Base-by-base conservation (phyloP, 2,888 invertebrate genomes). In the Carpatolechia fugitivella region DNA sequence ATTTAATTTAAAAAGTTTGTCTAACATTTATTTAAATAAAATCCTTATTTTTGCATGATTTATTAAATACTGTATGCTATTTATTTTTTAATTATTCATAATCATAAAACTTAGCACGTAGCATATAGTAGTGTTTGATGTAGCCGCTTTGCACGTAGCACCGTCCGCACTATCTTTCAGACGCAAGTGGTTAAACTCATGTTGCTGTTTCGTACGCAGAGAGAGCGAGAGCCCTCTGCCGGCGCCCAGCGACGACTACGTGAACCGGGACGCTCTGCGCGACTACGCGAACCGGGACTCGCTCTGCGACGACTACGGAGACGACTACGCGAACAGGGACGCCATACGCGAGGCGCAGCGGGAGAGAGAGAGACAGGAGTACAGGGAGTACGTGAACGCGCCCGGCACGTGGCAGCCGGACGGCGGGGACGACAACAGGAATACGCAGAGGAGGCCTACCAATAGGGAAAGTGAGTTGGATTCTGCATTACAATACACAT, bases 181-280 rank as follows among this genome's bases (percentile, higher is more conserved):
- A 81, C 72, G 76, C 83, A 85, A 85, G 78, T 83, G 85, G 85
- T 76, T 82, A 82, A 75, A 80, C 77, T 85, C 82, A 85, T 86
- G 85, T 85, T 86, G 87, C 76, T 88, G 86, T 87, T 86, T 85
- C 78, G 75, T 85, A 81, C 83, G 82, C 88, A 89, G 90, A 85
- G 89, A 89, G 79, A 82, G 82, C 78, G 85, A 84, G 74, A 88
- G 88, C 69, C 87, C 90, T 63, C 78, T 84, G 66, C 80, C 85
- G 68, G 63, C 78, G 35, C 64, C 80, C 53, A 78, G 82, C 79
- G 90, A 89, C 69, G 88, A 89, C 77, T 90, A 90, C 81, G 89
- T 85, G 58, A 90, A 90, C 64, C 74, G 88, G 13, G 90, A 89
- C 61, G 89, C 79, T 54, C 60, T 87, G 13, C 76, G 89, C 5